phyloP scores from a whole-genome alignment of 2,888 invertebrate genomes.

The Sinelater perroti region DNA sequence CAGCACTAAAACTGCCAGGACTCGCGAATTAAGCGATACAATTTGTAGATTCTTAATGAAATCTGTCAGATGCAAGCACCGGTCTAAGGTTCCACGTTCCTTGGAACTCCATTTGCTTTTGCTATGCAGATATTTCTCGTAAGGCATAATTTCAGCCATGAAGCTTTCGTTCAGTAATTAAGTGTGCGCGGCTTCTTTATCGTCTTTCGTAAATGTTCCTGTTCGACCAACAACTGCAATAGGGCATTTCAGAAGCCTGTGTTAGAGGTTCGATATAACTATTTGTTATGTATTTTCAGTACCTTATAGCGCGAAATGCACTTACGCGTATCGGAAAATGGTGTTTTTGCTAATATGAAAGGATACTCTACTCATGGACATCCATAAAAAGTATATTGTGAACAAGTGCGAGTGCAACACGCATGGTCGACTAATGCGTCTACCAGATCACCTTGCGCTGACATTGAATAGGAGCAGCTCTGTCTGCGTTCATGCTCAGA shows the following conservation, averaged over 20 bases:
- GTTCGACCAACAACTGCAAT: too few species aligned
- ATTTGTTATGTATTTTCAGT: too few species aligned
- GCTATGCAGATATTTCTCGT: neutral
- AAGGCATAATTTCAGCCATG: neutral
- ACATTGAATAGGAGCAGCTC: slow-evolving; percentile 56
- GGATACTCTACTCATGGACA: slow-evolving; percentile 10
- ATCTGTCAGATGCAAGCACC: slow-evolving; percentile 5
- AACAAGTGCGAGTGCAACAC: slow-evolving; percentile 39
- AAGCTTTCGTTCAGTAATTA: too few species aligned
- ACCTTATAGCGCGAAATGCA: too few species aligned
- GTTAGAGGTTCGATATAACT: too few species aligned
- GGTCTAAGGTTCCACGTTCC: neutral
- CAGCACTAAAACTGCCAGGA: too few species aligned
- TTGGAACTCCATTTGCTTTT: neutral
- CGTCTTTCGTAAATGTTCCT: too few species aligned
- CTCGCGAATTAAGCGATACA: slow-evolving; percentile 3
- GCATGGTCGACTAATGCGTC: slow-evolving; percentile 46
- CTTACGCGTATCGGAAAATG: too few species aligned
- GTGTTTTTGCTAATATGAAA: slow-evolving; percentile 7
- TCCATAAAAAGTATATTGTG: slow-evolving; percentile 22
- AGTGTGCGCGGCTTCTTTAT: too few species aligned
- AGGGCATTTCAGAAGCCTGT: too few species aligned
- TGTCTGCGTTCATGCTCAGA: slow-evolving; percentile 53
- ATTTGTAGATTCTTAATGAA: neutral
- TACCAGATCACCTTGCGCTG: slow-evolving; percentile 58